phyloP scores from a whole-genome alignment of 2,113 vertebrate genomes.

The Amblyornis subalaris region DNA sequence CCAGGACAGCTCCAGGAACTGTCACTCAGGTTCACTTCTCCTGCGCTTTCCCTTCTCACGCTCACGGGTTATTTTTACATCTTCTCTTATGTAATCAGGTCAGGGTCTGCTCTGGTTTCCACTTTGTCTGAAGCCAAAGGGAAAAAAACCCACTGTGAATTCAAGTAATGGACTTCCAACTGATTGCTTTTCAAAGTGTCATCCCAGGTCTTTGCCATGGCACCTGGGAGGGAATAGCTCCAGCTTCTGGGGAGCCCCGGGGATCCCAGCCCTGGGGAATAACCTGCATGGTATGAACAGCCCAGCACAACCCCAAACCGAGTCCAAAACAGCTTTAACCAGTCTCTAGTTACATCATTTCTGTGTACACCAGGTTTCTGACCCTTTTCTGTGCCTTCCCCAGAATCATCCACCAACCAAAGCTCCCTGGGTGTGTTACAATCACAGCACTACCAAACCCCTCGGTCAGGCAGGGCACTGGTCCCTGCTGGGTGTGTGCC shows the following conservation, averaged over 20 bases:
- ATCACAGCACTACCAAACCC: accelerated
- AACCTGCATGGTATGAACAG: not conserved
- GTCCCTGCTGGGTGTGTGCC: not conserved
- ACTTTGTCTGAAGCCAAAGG: not conserved
- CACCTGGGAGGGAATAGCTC: not conserved
- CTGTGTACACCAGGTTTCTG: accelerated
- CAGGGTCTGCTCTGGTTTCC: constrained; percentile 31
- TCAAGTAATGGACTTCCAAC: not conserved
- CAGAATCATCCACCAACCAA: accelerated
- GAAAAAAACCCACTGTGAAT: not conserved
- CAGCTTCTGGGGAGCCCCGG: not conserved
- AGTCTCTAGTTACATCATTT: not conserved
- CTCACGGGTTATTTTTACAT: constrained; percentile 8
- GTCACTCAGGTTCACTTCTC: not conserved
- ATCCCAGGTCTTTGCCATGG: not conserved
- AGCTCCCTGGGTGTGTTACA: accelerated
- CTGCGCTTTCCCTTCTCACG: not conserved
- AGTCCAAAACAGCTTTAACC: not conserved
- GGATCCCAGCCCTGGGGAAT: not conserved
- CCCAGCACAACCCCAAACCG: not conserved
- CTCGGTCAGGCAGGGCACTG: accelerated
- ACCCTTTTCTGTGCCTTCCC: not conserved
- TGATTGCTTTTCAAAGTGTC: not conserved
- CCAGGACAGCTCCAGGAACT: not conserved
- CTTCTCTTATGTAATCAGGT: constrained; percentile 38